Evolutionary conservation across 2,888 invertebrate genomes (phyloP), one percentile per base, ranked within the genome.

Genomic region (Beris chalybata): DNA sequence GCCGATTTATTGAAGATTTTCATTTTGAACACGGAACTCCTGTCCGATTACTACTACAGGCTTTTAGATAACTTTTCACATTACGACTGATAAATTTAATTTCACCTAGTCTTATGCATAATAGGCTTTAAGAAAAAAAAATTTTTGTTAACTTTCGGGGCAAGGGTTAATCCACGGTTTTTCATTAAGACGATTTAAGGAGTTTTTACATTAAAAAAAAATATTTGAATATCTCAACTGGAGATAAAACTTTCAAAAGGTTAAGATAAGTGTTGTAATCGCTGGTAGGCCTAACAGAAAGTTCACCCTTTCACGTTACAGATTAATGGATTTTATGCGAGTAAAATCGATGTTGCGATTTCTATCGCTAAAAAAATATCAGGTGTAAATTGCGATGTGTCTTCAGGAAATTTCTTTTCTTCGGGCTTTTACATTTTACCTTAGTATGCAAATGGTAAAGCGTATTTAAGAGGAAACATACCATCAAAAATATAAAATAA

Each of bases 11-110:
- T 7, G 59, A 50, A 13, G 15, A 48, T 50, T 59, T 59, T 50
- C 50, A 50, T 30, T 59, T 59, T 59, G 32, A 59, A 50, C 48
- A 61, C 61, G 61, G 61, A 61, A 61, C 61, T 61, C 61, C 61
- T 52, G 52, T 13, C 11, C 59, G 31, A 43, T 12, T 13, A 38
- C 38, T 9, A 38, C 22, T 38, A 38, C 38, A 9, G 7, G 38
- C 38, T 5, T 38, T 38, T 38, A 38, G 9, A 5, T 38, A 38
- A 38, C 38, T 38, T 38, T 38, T 38, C 38, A 38, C 38, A 38
- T 38, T 38, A 38, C 9, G 38, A 38, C 7, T 38, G 38, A 38
- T 38, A 38, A 38, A 38, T 7, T 5, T 38, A 38, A 38, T 38
- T 38, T 38, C 38, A 38, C 38, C 9, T 38, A 38, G 38, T 38